phyloP scores from a whole-genome alignment of 2,888 invertebrate species.

The Diplolepis rosae region DNA sequence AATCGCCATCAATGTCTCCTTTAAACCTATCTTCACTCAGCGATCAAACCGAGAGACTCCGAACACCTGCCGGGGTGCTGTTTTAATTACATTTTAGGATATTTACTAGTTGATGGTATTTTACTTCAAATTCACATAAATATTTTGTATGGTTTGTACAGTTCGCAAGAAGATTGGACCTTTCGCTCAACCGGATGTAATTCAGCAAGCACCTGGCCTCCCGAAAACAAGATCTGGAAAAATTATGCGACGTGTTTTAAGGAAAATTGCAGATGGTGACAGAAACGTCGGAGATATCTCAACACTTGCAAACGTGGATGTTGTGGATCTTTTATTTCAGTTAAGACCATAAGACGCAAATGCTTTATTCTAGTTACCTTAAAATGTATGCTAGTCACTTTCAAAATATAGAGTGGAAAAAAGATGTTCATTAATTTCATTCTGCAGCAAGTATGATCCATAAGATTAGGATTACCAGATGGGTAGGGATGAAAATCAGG shows the following conservation, averaged over 20 bases:
- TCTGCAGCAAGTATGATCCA: background rate
- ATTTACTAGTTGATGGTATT: too few relatives aligned
- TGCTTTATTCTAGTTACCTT: background rate
- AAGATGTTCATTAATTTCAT: background rate
- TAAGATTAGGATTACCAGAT: too few relatives aligned
- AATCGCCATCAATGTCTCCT: too few relatives aligned
- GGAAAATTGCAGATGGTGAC: constrained; percentile 94
- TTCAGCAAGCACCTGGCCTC: constrained; percentile 94
- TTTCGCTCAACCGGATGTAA: constrained; percentile 95
- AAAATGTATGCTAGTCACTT: background rate
- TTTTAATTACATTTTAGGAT: background rate
- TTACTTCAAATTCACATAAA: too few relatives aligned
- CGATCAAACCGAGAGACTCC: background rate
- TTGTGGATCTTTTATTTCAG: constrained; percentile 87
- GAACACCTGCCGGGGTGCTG: too few relatives aligned
- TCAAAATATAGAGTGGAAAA: background rate
- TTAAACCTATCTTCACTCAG: too few relatives aligned
- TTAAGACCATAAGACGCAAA: constrained; percentile 77
- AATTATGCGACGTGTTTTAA: constrained; percentile 95
- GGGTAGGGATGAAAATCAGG: too few relatives aligned
- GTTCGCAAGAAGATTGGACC: constrained; percentile 95
- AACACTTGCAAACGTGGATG: constrained; percentile 93
- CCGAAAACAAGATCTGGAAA: constrained; percentile 99
- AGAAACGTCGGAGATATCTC: constrained; percentile 93
- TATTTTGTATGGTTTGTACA: too few relatives aligned